These are phyloP conservation scores for Labroides dimidiatus DNA, from an alignment of 2,797 vertebrate species.

Conservation along the genomic window DNA sequence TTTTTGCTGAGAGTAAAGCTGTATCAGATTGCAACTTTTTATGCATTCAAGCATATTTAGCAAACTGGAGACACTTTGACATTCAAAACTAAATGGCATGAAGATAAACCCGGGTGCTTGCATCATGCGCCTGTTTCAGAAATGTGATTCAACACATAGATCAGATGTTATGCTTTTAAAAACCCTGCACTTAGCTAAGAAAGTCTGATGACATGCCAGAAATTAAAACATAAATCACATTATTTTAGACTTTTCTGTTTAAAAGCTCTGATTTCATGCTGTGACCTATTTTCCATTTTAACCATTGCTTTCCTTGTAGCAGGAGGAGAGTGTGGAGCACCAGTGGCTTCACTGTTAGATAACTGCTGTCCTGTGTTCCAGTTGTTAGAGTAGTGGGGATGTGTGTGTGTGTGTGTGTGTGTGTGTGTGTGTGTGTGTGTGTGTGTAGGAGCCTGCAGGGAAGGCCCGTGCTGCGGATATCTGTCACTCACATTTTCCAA, in stretches of 20 bases:
- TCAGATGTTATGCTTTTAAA: constrained; percentile 5
- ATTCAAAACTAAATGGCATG: constrained; percentile 28
- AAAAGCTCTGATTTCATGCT: constrained; percentile 53
- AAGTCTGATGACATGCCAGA: constrained; percentile 9
- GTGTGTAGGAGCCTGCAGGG: constrained; percentile 55
- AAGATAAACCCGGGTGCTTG: constrained; percentile 25
- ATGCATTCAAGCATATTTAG: background rate
- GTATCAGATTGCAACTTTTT: constrained; percentile 16
- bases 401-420: constrained; percentile 21
- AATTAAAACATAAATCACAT: constrained; percentile 29
- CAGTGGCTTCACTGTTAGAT: constrained; percentile 51
- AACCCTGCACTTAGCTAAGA: background rate
- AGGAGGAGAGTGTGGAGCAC: constrained; percentile 47
- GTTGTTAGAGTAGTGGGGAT: constrained; percentile 46
- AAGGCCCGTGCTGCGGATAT: constrained; percentile 72
- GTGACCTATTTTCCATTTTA: constrained; percentile 62
- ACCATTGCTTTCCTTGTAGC: constrained; percentile 40
- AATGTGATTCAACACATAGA: constrained; percentile 13
- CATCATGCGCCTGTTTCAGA: constrained; percentile 16
- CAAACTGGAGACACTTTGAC: constrained; percentile 17
- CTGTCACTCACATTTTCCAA: constrained; percentile 71
- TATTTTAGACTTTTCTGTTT: constrained; percentile 45
- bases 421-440: constrained; percentile 16
- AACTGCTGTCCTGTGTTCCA: constrained; percentile 64
- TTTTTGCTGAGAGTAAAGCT: constrained; percentile 10